phyloP scores from a whole-genome alignment of 2,797 vertebrate species.

The Eurystomus glaucurus region DNA sequence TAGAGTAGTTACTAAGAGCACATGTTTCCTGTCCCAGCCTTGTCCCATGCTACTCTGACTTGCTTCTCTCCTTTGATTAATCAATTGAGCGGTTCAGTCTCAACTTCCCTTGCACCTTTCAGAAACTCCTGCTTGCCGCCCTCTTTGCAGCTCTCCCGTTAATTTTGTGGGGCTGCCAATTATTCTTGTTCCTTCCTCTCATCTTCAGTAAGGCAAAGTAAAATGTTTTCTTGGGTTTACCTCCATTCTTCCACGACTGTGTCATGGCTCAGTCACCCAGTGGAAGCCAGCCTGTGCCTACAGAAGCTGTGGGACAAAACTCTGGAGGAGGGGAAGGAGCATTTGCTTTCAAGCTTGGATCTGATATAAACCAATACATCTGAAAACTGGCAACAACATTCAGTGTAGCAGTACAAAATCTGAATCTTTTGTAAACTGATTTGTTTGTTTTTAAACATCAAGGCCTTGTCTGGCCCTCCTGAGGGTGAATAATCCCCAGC shows the following conservation, averaged over 20 bases:
- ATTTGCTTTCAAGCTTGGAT: not conserved
- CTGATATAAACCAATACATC: not conserved
- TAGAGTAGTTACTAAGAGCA: not conserved
- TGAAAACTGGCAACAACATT: not conserved
- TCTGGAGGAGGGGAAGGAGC: rapidly evolving
- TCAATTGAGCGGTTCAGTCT: not conserved
- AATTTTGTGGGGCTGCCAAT: not conserved
- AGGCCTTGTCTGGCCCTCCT: rapidly evolving
- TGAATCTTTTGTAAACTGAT: not conserved
- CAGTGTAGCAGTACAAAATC: not conserved
- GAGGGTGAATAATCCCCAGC: not conserved
- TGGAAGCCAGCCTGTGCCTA: not conserved
- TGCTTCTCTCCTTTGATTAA: not conserved
- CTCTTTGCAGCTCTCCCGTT: not conserved
- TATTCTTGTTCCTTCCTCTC: not conserved
- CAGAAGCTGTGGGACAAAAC: not conserved
- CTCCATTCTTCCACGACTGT: not conserved
- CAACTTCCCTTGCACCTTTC: not conserved
- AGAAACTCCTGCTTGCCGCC: not conserved
- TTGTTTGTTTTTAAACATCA: not conserved
- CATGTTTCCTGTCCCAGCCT: not conserved
- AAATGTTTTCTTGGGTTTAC: not conserved
- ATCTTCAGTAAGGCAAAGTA: not conserved
- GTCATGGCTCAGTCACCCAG: not conserved
- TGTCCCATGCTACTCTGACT: not conserved